These are phyloP conservation scores for Metallyticus violacea DNA, from an alignment of 2,888 invertebrate species.

Conservation along the genomic window DNA sequence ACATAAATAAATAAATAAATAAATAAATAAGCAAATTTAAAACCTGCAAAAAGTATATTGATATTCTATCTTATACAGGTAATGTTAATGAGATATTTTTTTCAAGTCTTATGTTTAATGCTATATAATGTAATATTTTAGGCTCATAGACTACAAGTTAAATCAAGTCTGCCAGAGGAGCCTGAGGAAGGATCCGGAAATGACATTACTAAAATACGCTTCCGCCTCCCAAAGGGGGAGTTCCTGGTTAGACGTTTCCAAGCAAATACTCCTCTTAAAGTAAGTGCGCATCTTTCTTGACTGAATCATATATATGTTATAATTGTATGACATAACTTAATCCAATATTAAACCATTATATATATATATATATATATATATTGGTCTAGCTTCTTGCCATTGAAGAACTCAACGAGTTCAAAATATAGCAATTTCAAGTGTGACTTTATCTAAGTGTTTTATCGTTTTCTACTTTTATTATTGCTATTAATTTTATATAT, in stretches of 20 bases:
- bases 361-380: no score
- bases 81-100: neutral
- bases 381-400: no score
- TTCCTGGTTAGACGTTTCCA: slow-evolving; percentile 76
- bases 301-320: no score
- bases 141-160: slow-evolving; percentile 58
- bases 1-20: neutral
- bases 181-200: slow-evolving; percentile 56
- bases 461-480: no score
- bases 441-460: no score
- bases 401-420: no score
- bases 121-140: slow-evolving; percentile 36
- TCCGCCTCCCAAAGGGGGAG: slow-evolving; percentile 76
- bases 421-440: no score
- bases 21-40: neutral
- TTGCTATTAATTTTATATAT: no score
- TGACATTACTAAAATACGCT: slow-evolving; percentile 70
- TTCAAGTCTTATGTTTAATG: neutral
- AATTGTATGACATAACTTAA: no score
- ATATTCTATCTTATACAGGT: neutral
- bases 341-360: no score
- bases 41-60: neutral
- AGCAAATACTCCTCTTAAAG: slow-evolving; percentile 56
- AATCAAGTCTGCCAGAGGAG: slow-evolving; percentile 69
- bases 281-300: slow-evolving; percentile 37